Conservation (phyloP, 92 coral and sea anemone genomes). For the Zoanthus gigantus region DNA sequence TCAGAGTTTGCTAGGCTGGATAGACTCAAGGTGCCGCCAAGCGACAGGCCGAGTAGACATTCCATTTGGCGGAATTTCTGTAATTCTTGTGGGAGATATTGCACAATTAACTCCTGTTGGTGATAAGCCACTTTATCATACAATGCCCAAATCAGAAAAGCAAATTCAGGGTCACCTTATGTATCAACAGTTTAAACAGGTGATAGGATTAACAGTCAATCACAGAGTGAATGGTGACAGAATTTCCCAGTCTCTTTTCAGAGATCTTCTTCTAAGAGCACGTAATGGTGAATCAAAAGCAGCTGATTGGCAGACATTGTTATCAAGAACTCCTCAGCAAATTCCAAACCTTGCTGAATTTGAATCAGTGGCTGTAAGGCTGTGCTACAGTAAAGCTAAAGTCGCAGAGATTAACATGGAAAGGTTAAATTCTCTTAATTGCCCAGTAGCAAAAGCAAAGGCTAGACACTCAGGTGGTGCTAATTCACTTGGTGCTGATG, state of each 20-base stretch:
- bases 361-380: not conserved
- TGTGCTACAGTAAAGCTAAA: not conserved
- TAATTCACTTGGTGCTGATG: slow-evolving; percentile 20
- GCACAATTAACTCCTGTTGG: slow-evolving; percentile 77
- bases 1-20: slow-evolving; percentile 60
- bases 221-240: slow-evolving; percentile 70
- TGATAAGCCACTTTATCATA: slow-evolving; percentile 69
- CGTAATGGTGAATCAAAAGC: slow-evolving; percentile 26
- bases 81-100: slow-evolving; percentile 67
- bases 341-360: not conserved
- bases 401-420: not conserved
- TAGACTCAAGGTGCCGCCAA: slow-evolving; percentile 60
- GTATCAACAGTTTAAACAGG: slow-evolving; percentile 71
- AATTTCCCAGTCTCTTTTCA: not conserved
- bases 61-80: slow-evolving; percentile 51
- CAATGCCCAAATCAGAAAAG: slow-evolving; percentile 65
- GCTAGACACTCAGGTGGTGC: not conserved
- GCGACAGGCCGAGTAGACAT: not conserved
- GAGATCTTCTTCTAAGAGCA: slow-evolving; percentile 32
- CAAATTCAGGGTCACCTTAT: slow-evolving; percentile 65
- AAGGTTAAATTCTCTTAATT: not conserved
- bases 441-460: slow-evolving; percentile 8
- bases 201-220: slow-evolving; percentile 67
- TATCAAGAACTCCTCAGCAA: not conserved
- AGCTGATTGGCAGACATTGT: slow-evolving; percentile 28